Evolutionary conservation across 2,797 vertebrate genomes (phyloP), one percentile per base, ranked within the genome.

Genomic region (Microtus agrestis): DNA sequence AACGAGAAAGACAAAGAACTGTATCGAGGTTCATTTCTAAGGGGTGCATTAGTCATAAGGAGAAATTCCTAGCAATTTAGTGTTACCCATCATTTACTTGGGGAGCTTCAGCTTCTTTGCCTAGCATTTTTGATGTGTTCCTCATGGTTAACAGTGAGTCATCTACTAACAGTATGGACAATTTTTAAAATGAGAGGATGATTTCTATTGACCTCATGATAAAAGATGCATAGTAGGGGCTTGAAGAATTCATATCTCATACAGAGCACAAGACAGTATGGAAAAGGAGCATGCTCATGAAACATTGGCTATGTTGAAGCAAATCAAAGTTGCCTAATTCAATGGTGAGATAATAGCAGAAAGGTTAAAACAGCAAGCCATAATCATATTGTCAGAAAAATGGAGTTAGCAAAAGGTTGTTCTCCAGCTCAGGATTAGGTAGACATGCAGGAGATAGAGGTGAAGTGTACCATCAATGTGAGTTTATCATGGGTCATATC

Each of bases 141-240:
- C 86, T 94, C 82, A 91, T 48, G 48, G 59, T 84, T 51, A 90
- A 93, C 61, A 5, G 19, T 82, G 76, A 94, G 46, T 48, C 29
- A 87, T 3, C 59, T 9, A 23, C 4, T 82, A 69, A 65, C 74
- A 87, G 63, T 73, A 81, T 84, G 46, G 10, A 48, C 76, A 27
- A 91, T 91, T 89, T 96, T 74, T 71, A 94, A 88, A 56, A 89
- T 27, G 14, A 92, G 59, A 91, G 19, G 31, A 29, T 88, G 31
- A 65, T 78, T 71, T 91, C 76, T 54, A 71, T 48, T 21, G 14
- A 78, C 56, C 27, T 92, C 54, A 65, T 59, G 23, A 29, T 37
- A 34, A 91, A 77, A 63, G 51, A n/a, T n/a, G 19, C 34, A 34
- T 19, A 40, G 65, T 17, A 40, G 51, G 15, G 48, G 31, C 0